Base-by-base conservation (phyloP, 1,140 invertebrate genomes). In the Polyergus mexicanus region DNA sequence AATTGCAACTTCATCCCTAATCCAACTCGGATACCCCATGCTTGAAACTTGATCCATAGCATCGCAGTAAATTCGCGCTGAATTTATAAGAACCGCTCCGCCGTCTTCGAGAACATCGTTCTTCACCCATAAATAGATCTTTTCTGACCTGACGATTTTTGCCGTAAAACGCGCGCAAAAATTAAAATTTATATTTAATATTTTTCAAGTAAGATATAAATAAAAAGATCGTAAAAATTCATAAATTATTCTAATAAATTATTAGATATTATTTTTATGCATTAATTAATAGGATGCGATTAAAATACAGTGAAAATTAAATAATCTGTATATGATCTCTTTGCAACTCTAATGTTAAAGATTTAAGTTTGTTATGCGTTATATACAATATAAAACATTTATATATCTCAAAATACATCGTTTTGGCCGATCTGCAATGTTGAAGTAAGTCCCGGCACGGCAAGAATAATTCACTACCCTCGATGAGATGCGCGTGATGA, bases 1-100 rank as follows among this genome's bases (percentile, higher is more conserved):
- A 95, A 94, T 95, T 95, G 94, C 94, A 95, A 94, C 92, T 95
- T 94, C 85, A 89, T 92, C 89, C 91, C 92, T 93, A 92, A 93
- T 94, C 93, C 93, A 84, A 92, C 88, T 88, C 86, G 84, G 84
- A 66, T 75, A 91, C 88, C 88, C 88, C 84, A 68, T 22, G 68
- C 28, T 81, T 80, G 75, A 81, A 90, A 8, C 88, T 92, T 94
- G 93, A 94, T 94, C 92, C 93, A 94, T 92, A 92, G 92, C 83
- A 81, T 35, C 16, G 71, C 90, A 86, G 91, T 94, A 94, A 94
- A 95, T 94, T 95, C 90, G 68, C 51, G 25, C 80, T 72, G 87
- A 94, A 94, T 94, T 94, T 94, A 94, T 92, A 92, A 88, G 77
- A 19, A 86, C 41, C 69, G 35, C 28, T 32, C 25, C 38, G 54